These are phyloP conservation scores for Anas capensis DNA, from an alignment of 2,797 vertebrate species.

Conservation along the genomic window DNA sequence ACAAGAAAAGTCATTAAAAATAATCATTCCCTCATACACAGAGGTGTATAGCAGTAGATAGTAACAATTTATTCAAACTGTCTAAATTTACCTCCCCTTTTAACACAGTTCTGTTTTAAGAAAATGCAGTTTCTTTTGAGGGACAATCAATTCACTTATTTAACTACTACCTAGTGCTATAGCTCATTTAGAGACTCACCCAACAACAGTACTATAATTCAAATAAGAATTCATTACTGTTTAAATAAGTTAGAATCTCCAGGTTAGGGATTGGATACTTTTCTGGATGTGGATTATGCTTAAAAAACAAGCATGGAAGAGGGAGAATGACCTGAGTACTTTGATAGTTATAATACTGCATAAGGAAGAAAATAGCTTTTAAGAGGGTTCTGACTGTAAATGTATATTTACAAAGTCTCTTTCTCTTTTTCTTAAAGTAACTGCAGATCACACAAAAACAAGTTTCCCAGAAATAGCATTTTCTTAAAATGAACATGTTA, in stretches of 20 bases:
- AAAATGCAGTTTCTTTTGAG: slow-evolving; percentile 41
- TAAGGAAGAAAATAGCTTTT: background rate
- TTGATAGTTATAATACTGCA: background rate
- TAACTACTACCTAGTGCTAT: slow-evolving; percentile 50
- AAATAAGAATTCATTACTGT: slow-evolving; percentile 42
- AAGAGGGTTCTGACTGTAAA: background rate
- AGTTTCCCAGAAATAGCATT: background rate
- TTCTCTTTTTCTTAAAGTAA: background rate
- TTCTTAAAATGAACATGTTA: background rate
- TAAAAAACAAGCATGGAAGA: background rate
- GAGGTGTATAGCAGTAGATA: slow-evolving; percentile 62
- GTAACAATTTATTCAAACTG: slow-evolving; percentile 61
- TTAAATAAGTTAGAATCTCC: slow-evolving; percentile 3
- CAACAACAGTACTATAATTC: background rate
- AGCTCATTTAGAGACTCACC: slow-evolving; percentile 14
- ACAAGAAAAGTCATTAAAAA: slow-evolving; percentile 69
- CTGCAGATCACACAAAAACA: background rate
- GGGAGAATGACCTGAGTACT: background rate
- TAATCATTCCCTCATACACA: slow-evolving; percentile 48
- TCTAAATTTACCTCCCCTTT: slow-evolving; percentile 50
- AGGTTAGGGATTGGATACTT: background rate
- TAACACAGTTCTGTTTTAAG: slow-evolving; percentile 43
- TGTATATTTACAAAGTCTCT: background rate
- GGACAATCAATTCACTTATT: slow-evolving; percentile 69
- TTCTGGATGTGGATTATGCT: background rate